These are phyloP conservation scores for Nomada lathburiana DNA, from an alignment of 2,888 invertebrate genomes.

Conservation along the genomic window DNA sequence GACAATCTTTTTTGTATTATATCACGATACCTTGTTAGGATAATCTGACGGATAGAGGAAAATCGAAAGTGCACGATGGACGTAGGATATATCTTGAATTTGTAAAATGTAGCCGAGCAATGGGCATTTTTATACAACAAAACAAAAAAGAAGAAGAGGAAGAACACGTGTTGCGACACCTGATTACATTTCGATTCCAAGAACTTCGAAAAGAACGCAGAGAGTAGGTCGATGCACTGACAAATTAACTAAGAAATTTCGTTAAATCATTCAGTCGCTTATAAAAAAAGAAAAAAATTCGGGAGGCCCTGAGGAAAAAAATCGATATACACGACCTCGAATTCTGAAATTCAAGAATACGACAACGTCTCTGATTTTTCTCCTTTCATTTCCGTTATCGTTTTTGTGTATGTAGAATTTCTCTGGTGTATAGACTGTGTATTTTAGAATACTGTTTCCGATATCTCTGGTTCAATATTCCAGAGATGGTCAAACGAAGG, in stretches of 20 bases:
- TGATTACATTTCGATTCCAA: not conserved
- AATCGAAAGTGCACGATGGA: not conserved
- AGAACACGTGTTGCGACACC: not conserved
- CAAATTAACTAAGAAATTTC: constrained; percentile 24
- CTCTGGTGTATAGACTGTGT: not conserved
- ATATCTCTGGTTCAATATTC: not conserved
- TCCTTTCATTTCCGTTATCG: not conserved
- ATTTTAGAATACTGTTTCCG: not conserved
- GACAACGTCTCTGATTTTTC: constrained; percentile 1
- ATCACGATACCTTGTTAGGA: constrained; percentile 66
- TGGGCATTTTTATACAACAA: constrained; percentile 37
- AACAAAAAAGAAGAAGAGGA: not conserved
- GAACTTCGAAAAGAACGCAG: not conserved
- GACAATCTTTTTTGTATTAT: constrained; percentile 81
- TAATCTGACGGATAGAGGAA: constrained; percentile 16
- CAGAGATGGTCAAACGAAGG: not conserved
- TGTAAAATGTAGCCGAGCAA: constrained; percentile 18
- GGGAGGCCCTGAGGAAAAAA: constrained; percentile 1
- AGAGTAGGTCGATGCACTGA: constrained; percentile 15
- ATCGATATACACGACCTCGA: constrained; percentile 8
- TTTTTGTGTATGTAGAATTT: not conserved
- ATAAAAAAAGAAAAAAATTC: not conserved
- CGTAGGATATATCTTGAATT: constrained; percentile 9
- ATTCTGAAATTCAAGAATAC: constrained; percentile 11
- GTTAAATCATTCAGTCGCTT: constrained; percentile 15